These are phyloP conservation scores for Syrphus vitripennis DNA, from an alignment of 2,888 invertebrate species.

Conservation along the genomic window DNA sequence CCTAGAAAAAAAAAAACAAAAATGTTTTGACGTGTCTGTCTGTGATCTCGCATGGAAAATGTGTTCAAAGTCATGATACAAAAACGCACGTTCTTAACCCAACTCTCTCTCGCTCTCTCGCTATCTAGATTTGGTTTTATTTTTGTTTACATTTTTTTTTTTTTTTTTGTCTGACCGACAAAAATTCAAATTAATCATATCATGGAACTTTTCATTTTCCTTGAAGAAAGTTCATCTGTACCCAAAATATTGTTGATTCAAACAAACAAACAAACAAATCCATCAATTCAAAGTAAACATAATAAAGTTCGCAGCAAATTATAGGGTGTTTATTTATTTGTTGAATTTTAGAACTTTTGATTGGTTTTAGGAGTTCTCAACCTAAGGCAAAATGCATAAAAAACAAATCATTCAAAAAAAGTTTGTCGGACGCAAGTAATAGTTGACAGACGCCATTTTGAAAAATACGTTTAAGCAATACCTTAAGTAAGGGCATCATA, in stretches of 20 bases:
- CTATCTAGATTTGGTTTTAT: neutral
- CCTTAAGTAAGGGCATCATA: too few species aligned
- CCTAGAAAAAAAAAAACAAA: neutral
- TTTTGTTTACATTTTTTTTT: conserved; percentile 20
- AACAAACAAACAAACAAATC: neutral
- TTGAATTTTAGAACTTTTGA: neutral
- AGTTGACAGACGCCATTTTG: too few species aligned
- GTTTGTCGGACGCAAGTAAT: too few species aligned
- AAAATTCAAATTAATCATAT: conserved; percentile 20
- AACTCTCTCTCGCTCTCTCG: neutral
- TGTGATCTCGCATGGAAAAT: neutral
- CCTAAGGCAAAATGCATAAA: too few species aligned
- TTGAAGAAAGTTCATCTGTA: conserved; percentile 9
- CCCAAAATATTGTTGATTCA: neutral
- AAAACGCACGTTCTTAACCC: neutral
- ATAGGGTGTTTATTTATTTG: neutral
- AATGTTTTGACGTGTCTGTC: conserved; percentile 21
- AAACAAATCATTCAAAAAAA: too few species aligned
- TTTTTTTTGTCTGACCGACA: neutral
- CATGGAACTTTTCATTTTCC: neutral
- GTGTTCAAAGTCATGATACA: conserved; percentile 47
- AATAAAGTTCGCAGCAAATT: neutral
- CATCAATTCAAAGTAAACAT: neutral
- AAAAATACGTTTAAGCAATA: too few species aligned
- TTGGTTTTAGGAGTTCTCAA: too few species aligned